Percentiles rank a stretch among this genome's conserved stretches.
Evolutionary conservation across 2,113 vertebrate species (phyloP).

Genomic region (Nymphicus hollandicus): DNA sequence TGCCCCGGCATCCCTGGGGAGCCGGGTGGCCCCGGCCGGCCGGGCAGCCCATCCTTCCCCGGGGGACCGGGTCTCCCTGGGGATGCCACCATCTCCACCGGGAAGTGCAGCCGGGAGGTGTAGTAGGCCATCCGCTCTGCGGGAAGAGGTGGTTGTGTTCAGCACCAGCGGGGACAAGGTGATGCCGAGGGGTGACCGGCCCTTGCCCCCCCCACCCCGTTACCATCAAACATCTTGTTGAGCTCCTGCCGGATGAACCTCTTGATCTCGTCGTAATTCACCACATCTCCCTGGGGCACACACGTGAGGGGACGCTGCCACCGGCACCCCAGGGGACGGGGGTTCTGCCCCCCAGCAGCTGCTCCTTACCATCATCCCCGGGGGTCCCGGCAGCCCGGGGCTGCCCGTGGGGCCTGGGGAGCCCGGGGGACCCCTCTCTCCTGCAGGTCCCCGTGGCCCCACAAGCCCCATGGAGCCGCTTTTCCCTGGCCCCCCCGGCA

Average conservation of each 20-base stretch:
- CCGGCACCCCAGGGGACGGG: fast-evolving
- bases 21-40: conserved; percentile 81
- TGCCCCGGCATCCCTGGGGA: conserved; percentile 86
- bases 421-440: conserved; percentile 87
- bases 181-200: not conserved
- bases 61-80: conserved; percentile 90
- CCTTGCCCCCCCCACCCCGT: not conserved
- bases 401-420: conserved; percentile 74
- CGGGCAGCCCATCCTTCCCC: conserved; percentile 86
- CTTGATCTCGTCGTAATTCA: conserved; percentile 94
- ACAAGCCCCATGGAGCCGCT: conserved; percentile 83
- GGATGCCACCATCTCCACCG: conserved; percentile 83
- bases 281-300: conserved; percentile 78
- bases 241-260: conserved; percentile 94
- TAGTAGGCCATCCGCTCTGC: conserved; percentile 96
- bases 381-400: conserved; percentile 80
- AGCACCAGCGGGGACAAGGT: fast-evolving
- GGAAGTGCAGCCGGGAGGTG: conserved; percentile 87
- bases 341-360: fast-evolving
- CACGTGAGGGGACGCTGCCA: fast-evolving
- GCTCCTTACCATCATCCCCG: conserved; percentile 86
- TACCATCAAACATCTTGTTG: conserved; percentile 94
- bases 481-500: conserved; percentile 84
- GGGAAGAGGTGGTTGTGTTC: not conserved
- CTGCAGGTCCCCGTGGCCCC: conserved; percentile 83